Evolutionary conservation across 2,113 vertebrate genomes (phyloP).

Genomic region (Datnioides undecimradiatus): DNA sequence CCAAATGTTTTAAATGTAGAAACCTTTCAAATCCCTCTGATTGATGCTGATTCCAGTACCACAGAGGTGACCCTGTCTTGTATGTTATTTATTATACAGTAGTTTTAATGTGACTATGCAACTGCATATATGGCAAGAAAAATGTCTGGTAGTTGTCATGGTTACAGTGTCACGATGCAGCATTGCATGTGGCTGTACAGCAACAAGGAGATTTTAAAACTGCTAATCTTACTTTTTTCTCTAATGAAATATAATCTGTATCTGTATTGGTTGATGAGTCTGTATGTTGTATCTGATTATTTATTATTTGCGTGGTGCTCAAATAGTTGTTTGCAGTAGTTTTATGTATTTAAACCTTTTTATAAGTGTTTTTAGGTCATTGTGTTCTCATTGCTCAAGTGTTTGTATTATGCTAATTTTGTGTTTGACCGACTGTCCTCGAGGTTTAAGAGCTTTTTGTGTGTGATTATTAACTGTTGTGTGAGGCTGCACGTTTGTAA

Average conservation of each 20-base stretch:
- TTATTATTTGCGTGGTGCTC: not conserved
- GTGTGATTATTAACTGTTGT: constrained; percentile 12
- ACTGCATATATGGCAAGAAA: no score
- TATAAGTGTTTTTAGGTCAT: not conserved
- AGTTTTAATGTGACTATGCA: no score
- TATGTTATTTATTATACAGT: no score
- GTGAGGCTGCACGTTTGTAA: constrained; percentile 18
- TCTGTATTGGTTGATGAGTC: not conserved
- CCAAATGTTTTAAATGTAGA: no score
- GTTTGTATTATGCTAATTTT: not conserved
- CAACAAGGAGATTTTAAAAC: not conserved
- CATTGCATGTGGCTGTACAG: not conserved
- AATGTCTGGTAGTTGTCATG: constrained; percentile 55
- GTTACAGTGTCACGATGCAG: constrained; percentile 27
- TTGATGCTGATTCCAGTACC: no score
- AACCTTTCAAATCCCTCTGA: no score
- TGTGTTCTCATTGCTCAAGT: not conserved
- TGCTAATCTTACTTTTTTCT: no score
- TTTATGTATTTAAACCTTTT: not conserved
- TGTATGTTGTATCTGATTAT: not conserved
- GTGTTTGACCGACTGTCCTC: constrained; percentile 1
- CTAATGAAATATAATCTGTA: no score
- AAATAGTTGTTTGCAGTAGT: not conserved
- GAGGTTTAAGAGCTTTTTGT: constrained; percentile 28
- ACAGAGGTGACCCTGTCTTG: no score